Evolutionary conservation across 2,888 invertebrate genomes (phyloP).

Genomic region (Andrena camellia): DNA sequence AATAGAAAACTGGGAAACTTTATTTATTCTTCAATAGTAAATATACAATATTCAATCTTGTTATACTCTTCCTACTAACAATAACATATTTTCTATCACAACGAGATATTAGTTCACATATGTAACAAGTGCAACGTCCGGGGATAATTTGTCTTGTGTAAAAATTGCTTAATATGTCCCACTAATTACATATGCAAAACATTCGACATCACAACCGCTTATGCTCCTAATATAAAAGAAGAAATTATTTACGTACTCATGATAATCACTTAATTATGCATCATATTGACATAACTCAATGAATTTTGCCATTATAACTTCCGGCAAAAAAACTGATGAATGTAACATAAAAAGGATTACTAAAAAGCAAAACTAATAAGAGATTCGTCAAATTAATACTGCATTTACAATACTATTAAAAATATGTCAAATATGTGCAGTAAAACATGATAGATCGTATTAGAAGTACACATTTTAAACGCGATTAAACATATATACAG

Average conservation of each 20-base stretch:
- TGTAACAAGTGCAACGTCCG: constrained; percentile 22
- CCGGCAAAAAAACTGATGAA: not conserved
- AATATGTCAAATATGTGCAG: constrained; percentile 39
- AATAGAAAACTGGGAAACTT: constrained; percentile 75
- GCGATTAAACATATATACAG: constrained; percentile 28
- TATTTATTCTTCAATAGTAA: constrained; percentile 75
- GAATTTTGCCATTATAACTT: constrained; percentile 9
- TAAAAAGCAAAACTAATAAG: constrained; percentile 22
- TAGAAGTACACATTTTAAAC: constrained; percentile 40
- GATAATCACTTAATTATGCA: constrained; percentile 12
- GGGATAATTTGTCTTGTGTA: not conserved
- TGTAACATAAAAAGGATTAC: constrained; percentile 15
- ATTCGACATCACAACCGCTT: constrained; percentile 29
- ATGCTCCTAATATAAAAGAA: constrained; percentile 38
- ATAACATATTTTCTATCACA: constrained; percentile 48
- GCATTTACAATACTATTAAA: constrained; percentile 64
- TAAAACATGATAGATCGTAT: constrained; percentile 37
- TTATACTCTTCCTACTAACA: constrained; percentile 32
- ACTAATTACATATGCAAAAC: constrained; percentile 43
- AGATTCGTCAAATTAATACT: constrained; percentile 68
- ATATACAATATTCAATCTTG: constrained; percentile 62
- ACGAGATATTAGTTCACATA: constrained; percentile 32
- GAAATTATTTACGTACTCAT: constrained; percentile 32
- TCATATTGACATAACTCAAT: constrained; percentile 29
- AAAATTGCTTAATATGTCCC: constrained; percentile 1